A percentile compares a stretch with the other conserved stretches of the same genome.
Evolutionary conservation across 2,888 invertebrate genomes (phyloP).

Genomic region (Lochmaea capreae): DNA sequence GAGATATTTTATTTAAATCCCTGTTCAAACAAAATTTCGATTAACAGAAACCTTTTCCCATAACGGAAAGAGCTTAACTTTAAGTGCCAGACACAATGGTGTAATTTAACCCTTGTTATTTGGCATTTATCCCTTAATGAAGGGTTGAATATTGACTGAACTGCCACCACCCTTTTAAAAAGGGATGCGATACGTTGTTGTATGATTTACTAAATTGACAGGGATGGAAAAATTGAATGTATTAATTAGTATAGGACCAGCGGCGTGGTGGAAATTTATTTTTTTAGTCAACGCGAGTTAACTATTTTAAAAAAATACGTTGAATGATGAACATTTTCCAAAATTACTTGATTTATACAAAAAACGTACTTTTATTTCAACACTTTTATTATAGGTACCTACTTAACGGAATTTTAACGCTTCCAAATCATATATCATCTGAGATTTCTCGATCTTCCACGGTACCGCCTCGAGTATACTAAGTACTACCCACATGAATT

Average conservation of each 20-base stretch:
- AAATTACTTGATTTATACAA: too few species aligned
- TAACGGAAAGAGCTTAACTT: slow-evolving; percentile 45
- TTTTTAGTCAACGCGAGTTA: too few species aligned
- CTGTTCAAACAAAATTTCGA: slow-evolving; percentile 34
- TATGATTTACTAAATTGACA: slow-evolving; percentile 13
- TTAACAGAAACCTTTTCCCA: slow-evolving; percentile 44
- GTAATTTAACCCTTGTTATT: slow-evolving; percentile 62
- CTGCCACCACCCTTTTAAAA: slow-evolving; percentile 33
- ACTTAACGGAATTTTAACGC: too few species aligned
- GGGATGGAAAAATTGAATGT: slow-evolving; percentile 12
- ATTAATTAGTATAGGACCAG: slow-evolving; percentile 12
- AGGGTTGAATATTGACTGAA: slow-evolving; percentile 51
- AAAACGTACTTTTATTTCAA: too few species aligned
- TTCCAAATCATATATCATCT: too few species aligned
- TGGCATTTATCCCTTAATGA: slow-evolving; percentile 58
- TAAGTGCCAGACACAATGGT: slow-evolving; percentile 57
- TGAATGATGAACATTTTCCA: too few species aligned
- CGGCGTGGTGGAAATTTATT: neutral
- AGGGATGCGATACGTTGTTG: slow-evolving; percentile 25
- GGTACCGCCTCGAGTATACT: neutral
- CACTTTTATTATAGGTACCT: too few species aligned
- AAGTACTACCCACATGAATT: slow-evolving; percentile 3
- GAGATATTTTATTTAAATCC: neutral
- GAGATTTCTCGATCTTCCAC: too few species aligned
- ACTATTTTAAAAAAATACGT: too few species aligned